phyloP scores from a whole-genome alignment of 2,797 vertebrate species.

The Argentina silus region DNA sequence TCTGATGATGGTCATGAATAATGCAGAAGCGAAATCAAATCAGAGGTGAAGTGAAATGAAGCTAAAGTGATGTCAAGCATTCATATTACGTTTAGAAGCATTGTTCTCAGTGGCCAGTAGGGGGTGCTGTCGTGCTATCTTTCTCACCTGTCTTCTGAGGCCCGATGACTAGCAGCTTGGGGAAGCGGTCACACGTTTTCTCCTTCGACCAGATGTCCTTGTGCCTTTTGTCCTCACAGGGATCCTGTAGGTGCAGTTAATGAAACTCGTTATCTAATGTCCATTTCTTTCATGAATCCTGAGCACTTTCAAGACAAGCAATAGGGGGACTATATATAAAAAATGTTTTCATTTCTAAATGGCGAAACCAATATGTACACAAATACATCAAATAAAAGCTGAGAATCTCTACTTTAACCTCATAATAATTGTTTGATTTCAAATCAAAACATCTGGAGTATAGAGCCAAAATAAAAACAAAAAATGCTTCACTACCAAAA shows the following conservation, averaged over 20 bases:
- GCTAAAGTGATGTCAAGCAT: neutral
- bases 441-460: no score
- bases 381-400: no score
- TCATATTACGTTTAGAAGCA: neutral
- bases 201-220: slow-evolving; percentile 99
- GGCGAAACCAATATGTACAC: no score
- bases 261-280: slow-evolving; percentile 7
- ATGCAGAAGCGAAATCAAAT: neutral
- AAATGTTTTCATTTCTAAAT: no score
- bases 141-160: slow-evolving; percentile 98
- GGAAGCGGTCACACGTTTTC: slow-evolving; percentile 98
- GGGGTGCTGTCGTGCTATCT: slow-evolving; percentile 52
- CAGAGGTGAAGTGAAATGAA: slow-evolving; percentile 1
- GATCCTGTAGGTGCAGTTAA: slow-evolving; percentile 82
- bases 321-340: no score
- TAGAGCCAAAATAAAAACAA: no score
- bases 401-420: no score
- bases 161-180: slow-evolving; percentile 96
- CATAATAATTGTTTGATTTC: no score
- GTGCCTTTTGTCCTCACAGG: slow-evolving; percentile 98
- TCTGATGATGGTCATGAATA: neutral
- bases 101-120: slow-evolving; percentile 46
- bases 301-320: slow-evolving; percentile 3
- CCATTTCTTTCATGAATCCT: slow-evolving; percentile 21
- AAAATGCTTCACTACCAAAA: no score